Evolutionary conservation across 2,113 vertebrate genomes (phyloP), one percentile per base, ranked within the genome.

Genomic region (Kryptolebias marmoratus): DNA sequence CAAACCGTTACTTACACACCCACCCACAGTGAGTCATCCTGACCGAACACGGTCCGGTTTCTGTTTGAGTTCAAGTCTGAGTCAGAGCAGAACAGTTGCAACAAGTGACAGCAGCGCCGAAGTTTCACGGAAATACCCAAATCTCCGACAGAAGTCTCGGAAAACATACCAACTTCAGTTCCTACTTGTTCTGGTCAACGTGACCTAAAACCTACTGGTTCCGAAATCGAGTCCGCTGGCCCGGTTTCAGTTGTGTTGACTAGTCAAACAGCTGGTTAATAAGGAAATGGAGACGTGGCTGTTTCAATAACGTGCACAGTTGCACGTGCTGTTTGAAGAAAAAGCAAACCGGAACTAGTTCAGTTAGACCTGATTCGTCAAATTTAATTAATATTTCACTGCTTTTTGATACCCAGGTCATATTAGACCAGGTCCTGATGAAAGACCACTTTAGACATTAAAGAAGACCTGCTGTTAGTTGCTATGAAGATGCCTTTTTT

Each of bases 61-160:
- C 18, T 5, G 48, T 3, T 50, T 2, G 13, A 8, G 15, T n/a
- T 52, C 7, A 2, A 15, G 7, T 52, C 8, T 52, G 2, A 27
- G 8, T 18, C 50, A n/a, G 15, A 52, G 18, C 50, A 27, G n/a
- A 27, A 11, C 6, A 11, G 11, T 27, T 2, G 50, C 50, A 53
- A 53, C 50, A 53, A 53, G n/a, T 44, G 15, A 27, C 7, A 11
- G 14, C 18, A 4, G 11, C 14, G 39, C 64, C 30, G 39, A 72
- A 27, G 28, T 47, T 5, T 6, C 9, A 36, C 30, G 0, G 68
- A 15, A 2, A 1, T 5, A 4, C 2, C 2, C 1, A 8, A 0
- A 1, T 11, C 16, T 18, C 47, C 4, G 3, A 12, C 14, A 15
- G 0, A 0, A 4, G 16, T 15, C 2, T 22, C 11, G 5, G 10